Evolutionary conservation across 1,140 invertebrate species (phyloP).

Genomic region (Paraescarpia echinospica): DNA sequence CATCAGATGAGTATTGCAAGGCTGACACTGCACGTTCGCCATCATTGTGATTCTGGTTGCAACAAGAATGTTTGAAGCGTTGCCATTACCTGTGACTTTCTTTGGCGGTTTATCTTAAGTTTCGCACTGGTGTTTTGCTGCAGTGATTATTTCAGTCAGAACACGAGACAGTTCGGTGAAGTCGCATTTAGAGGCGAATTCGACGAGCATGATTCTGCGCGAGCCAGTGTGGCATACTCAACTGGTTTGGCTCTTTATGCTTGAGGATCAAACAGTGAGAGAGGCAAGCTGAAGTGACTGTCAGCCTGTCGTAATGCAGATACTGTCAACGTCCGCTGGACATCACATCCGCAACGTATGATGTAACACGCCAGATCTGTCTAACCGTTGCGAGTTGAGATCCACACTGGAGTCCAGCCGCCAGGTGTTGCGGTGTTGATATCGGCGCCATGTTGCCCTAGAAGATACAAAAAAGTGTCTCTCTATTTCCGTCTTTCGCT

Average conservation of each 20-base stretch:
- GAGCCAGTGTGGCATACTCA: not conserved
- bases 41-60: not conserved
- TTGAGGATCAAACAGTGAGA: not conserved
- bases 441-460: not conserved
- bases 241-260: not conserved
- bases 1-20: not conserved
- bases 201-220: not conserved
- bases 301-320: not conserved
- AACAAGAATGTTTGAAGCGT: not conserved
- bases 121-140: not conserved
- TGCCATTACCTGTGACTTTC: not conserved
- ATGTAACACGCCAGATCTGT: not conserved
- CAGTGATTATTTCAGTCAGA: not conserved
- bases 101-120: not conserved
- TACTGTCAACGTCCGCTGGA: not conserved
- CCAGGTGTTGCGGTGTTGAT: not conserved
- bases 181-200: not conserved
- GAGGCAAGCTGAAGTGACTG: not conserved
- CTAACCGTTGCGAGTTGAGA: not conserved
- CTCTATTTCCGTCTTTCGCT: not conserved
- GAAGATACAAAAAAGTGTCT: not conserved
- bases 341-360: not conserved
- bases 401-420: not conserved
- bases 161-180: not conserved
- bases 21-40: not conserved